Evolutionary conservation across 2,113 vertebrate species (phyloP), one percentile per base, ranked within the genome.

Genomic region (Strix uralensis): DNA sequence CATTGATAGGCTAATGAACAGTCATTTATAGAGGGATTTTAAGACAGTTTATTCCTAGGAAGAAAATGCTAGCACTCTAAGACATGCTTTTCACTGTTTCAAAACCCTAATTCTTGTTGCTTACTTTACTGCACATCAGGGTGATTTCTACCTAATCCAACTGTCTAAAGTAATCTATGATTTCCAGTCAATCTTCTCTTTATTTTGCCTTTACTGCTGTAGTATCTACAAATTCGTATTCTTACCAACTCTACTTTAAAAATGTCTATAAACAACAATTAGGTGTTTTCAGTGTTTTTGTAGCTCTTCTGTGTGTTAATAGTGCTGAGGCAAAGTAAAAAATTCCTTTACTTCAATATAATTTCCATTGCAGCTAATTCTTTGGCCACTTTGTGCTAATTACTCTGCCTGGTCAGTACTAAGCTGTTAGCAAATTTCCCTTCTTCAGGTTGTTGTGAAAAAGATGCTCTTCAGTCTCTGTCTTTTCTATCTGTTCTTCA

Each of bases 1-100:
- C 95, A 91, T 95, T 97, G 97, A 94, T 96, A 96, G 91, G 83
- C 95, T 93, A 98, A 95, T 96, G 96, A 98, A 96, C 95, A 97
- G 91, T 94, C 92, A 96, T 94, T 98, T 97, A 91, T 70, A 86
- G 90, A 74, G 71, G 90, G 90, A 97, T 97, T 98, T 97, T 95
- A 65, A 97, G 97, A 94, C 93, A 92, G 78, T 96, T 97, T 95
- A 55, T 96, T 97, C 95, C 88, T 77, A 81, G 93, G 94, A 91
- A 89, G 81, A 95, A 95, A 94, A 96, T 79, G 93, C 71, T 75
- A 95, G 84, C 95, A 90, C 84, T 97, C 93, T 69, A 77, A 96
- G 93, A 87, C 10, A 44, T 93, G 86, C 74, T 66, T 90, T 0
- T 2, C 90, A 65, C 57, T 91, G 79, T 96, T 91, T 92, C 81